phyloP scores from a whole-genome alignment of 2,888 invertebrate species.

The Chrysina gloriosa region DNA sequence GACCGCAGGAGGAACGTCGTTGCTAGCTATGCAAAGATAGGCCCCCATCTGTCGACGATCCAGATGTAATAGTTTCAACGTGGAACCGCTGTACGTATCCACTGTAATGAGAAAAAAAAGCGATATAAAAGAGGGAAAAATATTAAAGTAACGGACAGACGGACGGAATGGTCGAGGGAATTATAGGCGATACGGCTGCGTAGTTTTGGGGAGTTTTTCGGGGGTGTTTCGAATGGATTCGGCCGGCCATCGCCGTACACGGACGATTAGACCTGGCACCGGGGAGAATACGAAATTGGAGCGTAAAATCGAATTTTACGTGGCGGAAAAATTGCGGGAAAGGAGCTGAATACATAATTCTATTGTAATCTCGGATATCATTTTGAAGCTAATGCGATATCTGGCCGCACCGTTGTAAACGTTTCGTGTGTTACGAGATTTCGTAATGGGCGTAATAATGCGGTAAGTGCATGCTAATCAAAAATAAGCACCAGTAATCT shows the following conservation, averaged over 20 bases:
- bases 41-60: slow-evolving; percentile 73
- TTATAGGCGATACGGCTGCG: not conserved
- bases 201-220: slow-evolving; percentile 1
- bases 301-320: slow-evolving; percentile 25
- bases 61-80: slow-evolving; percentile 68
- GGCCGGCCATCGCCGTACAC: not conserved
- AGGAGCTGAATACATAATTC: slow-evolving; percentile 24
- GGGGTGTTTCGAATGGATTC: not conserved
- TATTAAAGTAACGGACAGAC: not conserved
- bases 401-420: too few species aligned
- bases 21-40: slow-evolving; percentile 73
- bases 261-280: slow-evolving; percentile 16
- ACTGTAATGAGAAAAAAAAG: slow-evolving; percentile 57
- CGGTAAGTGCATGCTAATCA: too few species aligned
- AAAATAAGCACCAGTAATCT: too few species aligned
- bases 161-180: too few species aligned
- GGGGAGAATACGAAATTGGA: slow-evolving; percentile 15
- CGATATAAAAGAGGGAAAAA: slow-evolving; percentile 42
- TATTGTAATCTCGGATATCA: not conserved
- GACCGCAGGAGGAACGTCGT: slow-evolving; percentile 72
- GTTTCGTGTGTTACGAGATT: too few species aligned
- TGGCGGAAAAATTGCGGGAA: slow-evolving; percentile 18
- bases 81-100: slow-evolving; percentile 68
- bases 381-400: too few species aligned
- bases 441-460: too few species aligned